These are phyloP conservation scores for Glaucomys volans DNA, from an alignment of 2,113 vertebrate genomes.

Conservation along the genomic window DNA sequence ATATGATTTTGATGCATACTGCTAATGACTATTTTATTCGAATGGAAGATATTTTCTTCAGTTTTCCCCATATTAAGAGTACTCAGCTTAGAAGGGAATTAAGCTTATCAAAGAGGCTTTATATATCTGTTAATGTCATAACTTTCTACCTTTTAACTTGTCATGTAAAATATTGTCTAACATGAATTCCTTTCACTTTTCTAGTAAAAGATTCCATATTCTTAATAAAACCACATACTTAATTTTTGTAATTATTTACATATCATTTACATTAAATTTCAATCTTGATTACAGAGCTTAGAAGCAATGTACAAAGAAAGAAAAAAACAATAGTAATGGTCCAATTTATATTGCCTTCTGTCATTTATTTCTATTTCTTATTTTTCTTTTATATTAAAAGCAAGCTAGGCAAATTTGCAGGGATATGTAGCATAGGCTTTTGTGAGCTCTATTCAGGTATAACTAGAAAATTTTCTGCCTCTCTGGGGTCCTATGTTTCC, in stretches of 20 bases:
- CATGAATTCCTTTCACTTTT: background rate
- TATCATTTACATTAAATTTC: background rate
- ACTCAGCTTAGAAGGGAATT: background rate
- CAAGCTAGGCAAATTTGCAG: background rate
- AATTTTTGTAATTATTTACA: background rate
- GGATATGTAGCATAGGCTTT: background rate
- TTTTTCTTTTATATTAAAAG: background rate
- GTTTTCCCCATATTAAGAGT: background rate
- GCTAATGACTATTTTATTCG: background rate
- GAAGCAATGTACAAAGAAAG: background rate
- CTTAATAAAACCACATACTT: background rate
- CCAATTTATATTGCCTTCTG: background rate
- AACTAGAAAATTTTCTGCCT: background rate
- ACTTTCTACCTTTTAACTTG: background rate
- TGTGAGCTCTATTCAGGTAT: background rate
- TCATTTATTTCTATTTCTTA: background rate
- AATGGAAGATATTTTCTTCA: background rate
- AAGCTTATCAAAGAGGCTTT: background rate
- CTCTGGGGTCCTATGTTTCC: background rate
- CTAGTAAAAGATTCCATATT: background rate
- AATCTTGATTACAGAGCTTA: background rate
- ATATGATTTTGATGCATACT: background rate
- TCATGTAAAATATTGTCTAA: background rate
- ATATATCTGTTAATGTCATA: background rate
- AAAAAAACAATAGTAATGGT: background rate